A percentile compares a stretch with the other conserved stretches of the same genome.
These are phyloP conservation scores for Nasua narica DNA, from an alignment of 2,797 vertebrate species.

Conservation along the genomic window DNA sequence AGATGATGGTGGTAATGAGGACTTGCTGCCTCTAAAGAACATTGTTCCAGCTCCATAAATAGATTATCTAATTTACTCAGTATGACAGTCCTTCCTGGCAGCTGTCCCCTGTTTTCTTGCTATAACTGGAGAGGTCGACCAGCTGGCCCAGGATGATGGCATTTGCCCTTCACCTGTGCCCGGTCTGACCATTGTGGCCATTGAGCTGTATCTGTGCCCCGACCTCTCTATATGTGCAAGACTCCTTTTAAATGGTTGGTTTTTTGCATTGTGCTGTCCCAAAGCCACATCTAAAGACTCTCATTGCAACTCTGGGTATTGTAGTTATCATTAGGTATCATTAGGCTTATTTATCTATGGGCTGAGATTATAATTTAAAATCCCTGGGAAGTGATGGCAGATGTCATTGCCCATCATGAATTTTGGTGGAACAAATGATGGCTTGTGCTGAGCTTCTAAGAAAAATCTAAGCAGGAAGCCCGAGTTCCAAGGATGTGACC, in stretches of 20 bases:
- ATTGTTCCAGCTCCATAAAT: fast-evolving
- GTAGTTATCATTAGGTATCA: not conserved
- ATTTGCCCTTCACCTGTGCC: not conserved
- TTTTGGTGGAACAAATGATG: not conserved
- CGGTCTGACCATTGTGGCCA: fast-evolving
- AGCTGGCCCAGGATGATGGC: fast-evolving
- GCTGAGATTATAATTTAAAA: not conserved
- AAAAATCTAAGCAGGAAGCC: fast-evolving
- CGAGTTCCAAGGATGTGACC: not conserved
- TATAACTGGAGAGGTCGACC: not conserved
- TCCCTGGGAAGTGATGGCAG: not conserved
- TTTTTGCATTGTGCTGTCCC: not conserved
- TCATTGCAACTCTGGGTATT: fast-evolving
- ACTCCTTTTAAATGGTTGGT: not conserved
- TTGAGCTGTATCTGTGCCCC: fast-evolving
- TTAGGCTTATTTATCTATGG: not conserved
- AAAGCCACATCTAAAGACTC: not conserved
- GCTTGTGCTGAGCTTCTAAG: not conserved
- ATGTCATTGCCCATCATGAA: not conserved
- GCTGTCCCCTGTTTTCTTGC: not conserved
- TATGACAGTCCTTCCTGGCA: not conserved
- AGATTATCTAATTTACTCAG: fast-evolving
- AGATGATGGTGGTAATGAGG: fast-evolving
- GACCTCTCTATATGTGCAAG: not conserved
- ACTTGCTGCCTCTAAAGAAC: not conserved